A percentile compares a stretch with the other conserved stretches of the same genome.
phyloP scores from a whole-genome alignment of 2,888 invertebrate species.

The Linnaemya tessellans region DNA sequence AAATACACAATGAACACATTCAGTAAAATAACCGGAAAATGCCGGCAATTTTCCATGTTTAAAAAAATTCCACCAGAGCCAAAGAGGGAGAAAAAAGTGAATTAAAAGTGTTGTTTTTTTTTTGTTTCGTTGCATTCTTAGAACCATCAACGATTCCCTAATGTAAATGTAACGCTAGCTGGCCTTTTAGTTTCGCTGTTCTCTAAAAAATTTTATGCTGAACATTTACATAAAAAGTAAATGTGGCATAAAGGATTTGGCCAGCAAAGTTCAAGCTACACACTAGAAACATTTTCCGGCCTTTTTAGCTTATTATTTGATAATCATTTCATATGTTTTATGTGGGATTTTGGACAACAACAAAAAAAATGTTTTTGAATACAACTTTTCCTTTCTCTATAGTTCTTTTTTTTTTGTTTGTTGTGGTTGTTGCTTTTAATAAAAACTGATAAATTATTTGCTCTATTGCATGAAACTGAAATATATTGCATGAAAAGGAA shows the following conservation, averaged over 20 bases:
- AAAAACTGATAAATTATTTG: no score
- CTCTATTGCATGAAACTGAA: no score
- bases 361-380: neutral
- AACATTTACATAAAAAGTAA: neutral
- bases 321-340: conserved; percentile 61
- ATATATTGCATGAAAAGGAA: no score
- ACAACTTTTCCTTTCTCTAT: neutral
- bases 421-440: no score
- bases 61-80: neutral
- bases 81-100: neutral
- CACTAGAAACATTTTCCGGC: neutral
- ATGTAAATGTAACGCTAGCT: conserved; percentile 53
- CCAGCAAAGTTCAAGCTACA: conserved; percentile 33
- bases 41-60: conserved; percentile 11
- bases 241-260: conserved; percentile 3
- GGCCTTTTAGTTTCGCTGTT: conserved; percentile 31
- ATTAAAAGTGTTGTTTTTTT: conserved; percentile 32
- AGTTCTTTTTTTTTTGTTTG: no score
- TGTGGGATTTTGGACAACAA: neutral
- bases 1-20: conserved; percentile 14
- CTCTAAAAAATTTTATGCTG: neutral
- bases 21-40: conserved; percentile 58
- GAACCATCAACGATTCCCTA: conserved; percentile 48
- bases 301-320: conserved; percentile 60
- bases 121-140: conserved; percentile 10